Base-by-base conservation (phyloP, 2,888 invertebrate species). In the Odontocerum albicorne region DNA sequence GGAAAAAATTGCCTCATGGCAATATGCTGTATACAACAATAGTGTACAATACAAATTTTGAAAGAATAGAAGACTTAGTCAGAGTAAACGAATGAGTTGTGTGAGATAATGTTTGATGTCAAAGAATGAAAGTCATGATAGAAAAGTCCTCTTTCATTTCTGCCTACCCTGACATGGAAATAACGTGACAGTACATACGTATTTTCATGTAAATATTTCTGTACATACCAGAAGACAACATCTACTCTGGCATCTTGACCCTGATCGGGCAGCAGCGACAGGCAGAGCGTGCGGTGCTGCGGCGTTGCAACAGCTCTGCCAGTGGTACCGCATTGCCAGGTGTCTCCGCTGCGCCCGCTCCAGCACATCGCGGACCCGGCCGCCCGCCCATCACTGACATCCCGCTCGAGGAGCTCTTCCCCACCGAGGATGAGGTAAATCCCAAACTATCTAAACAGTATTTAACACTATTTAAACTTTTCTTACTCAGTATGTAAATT, bases 241-340 rank as follows among this genome's bases (percentile, higher is more conserved):
- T 36, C 10, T 27, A 33, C 19, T 35, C 79, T 57, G 91, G 91
- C 16, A 90, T 92, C 61, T 72, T 91, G 21, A 89, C 90, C 0
- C 72, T 92, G 42, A 81, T 80, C 63, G 86, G 87, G 65, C 86
- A 89, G 65, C 88, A 89, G 66, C 82, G 83, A 56, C 78, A 77
- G 45, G 86, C 85, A 0, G 86, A 86, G 66, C 73, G 80, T 31
- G 73, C 77, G 2, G 78, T 80, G 1, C 83, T 85, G 49, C 78
- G 82, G 2, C 77, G 84, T 21, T 70, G 72, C 22, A 76, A 76
- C 56, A 74, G 75, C 27, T 67, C 69, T 1, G 70, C 73, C 31
- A 72, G 83, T 4, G 84, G 84, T 1, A 70, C 72, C 0, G 63
- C 66, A 7, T 64, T 65, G 4, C 64, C 76, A 55, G 74, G 75